These are phyloP conservation scores for Spongilla lacustris DNA, from an alignment of 37 sponge, comb jelly and placozoan species.

Conservation along the genomic window DNA sequence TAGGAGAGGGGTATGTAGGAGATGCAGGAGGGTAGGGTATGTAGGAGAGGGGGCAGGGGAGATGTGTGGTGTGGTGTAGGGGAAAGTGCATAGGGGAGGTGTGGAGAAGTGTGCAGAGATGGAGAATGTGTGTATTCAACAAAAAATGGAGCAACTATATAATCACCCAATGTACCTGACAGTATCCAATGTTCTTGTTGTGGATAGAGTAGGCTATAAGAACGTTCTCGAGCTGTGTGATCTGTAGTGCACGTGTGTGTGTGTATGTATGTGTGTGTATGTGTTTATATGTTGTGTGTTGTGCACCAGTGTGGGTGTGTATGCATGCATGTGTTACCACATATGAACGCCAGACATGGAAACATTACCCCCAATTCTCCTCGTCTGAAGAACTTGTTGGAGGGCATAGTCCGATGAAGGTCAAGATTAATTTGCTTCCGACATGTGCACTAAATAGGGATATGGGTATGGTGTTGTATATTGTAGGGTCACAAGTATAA, in stretches of 20 bases:
- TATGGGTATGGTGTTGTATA: no score
- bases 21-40: not conserved
- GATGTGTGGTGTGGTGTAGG: not conserved
- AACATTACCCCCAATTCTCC: constrained; percentile 24
- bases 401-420: constrained; percentile 26
- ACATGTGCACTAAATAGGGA: no score
- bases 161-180: constrained; percentile 60
- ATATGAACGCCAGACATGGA: no score
- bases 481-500: no score
- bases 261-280: not conserved
- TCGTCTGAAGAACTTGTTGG: constrained; percentile 32
- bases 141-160: no score
- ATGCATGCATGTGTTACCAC: no score
- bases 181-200: constrained; percentile 64
- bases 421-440: constrained; percentile 12
- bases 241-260: constrained; percentile 4
- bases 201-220: constrained; percentile 51
- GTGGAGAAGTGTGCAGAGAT: no score
- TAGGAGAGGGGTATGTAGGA: not conserved
- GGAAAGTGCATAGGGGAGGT: not conserved
- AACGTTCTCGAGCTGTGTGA: constrained; percentile 43
- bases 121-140: no score
- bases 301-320: no score
- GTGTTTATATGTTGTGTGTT: no score
- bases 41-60: not conserved